These are phyloP conservation scores for Mormyrus iriodes DNA, from an alignment of 2,113 vertebrate species.

Conservation along the genomic window DNA sequence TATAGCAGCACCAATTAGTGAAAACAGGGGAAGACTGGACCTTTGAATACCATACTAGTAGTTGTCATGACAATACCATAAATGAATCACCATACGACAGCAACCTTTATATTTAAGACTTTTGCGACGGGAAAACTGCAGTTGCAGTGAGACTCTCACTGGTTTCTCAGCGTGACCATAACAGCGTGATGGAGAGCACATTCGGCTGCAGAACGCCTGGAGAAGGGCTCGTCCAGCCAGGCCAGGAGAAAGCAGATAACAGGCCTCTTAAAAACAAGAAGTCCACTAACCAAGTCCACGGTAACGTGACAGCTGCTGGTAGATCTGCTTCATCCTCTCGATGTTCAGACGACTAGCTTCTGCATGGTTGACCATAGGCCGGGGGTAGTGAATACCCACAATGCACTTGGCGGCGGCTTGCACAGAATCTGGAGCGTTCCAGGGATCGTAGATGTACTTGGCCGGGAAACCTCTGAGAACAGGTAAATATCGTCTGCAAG, in stretches of 20 bases:
- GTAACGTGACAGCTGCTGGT: constrained; percentile 70
- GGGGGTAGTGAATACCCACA: constrained; percentile 67
- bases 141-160: not conserved
- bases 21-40: too few relatives aligned
- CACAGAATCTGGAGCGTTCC: constrained; percentile 66
- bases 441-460: constrained; percentile 70
- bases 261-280: not conserved
- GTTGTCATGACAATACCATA: not conserved
- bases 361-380: constrained; percentile 68
- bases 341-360: constrained; percentile 70
- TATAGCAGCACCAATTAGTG: not conserved
- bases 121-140: not conserved
- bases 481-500: constrained; percentile 69
- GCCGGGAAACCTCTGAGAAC: constrained; percentile 69
- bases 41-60: not conserved
- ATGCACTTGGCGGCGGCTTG: constrained; percentile 65
- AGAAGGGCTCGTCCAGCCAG: not conserved
- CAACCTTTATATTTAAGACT: not conserved
- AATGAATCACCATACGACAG: not conserved
- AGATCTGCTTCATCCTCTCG: constrained; percentile 74
- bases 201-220: not conserved
- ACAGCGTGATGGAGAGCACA: not conserved
- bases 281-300: constrained; percentile 56
- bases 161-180: not conserved
- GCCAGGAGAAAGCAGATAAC: not conserved